Conservation (phyloP, 2,113 vertebrate species). For the Cnemophilus loriae region DNA sequence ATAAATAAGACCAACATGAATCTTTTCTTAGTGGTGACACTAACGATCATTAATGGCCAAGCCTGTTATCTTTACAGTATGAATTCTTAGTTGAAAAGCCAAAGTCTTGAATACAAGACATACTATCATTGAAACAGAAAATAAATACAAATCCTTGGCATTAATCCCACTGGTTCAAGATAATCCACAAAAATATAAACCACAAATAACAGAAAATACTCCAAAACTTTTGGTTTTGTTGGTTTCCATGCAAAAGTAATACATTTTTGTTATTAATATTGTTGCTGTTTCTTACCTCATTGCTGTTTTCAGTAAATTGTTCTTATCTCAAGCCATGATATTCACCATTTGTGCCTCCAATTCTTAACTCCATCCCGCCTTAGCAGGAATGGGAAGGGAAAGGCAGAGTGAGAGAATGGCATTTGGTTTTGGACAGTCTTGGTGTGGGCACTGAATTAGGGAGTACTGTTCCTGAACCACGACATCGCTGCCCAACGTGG, state of each 20-base stretch:
- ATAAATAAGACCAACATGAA: slow-evolving; percentile 52
- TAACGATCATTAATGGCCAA: slow-evolving; percentile 60
- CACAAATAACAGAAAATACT: not conserved
- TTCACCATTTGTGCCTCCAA: not conserved
- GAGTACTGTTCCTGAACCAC: rapidly evolving
- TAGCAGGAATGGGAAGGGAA: not conserved
- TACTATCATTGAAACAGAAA: not conserved
- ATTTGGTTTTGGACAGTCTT: not conserved
- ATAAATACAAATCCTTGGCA: not conserved
- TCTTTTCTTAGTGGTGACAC: slow-evolving; percentile 33
- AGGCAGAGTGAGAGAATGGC: rapidly evolving
- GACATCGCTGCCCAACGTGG: not conserved
- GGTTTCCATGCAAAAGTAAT: not conserved
- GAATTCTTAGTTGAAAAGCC: slow-evolving; percentile 39
- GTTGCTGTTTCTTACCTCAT: not conserved
- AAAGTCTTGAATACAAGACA: not conserved
- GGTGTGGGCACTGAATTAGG: too few relatives aligned
- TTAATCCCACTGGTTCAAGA: not conserved
- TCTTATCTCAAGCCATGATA: not conserved
- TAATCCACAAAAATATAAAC: not conserved
- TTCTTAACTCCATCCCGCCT: not conserved
- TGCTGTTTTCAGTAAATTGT: not conserved
- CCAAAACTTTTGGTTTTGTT: not conserved
- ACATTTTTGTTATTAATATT: not conserved
- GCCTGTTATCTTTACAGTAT: slow-evolving; percentile 22